Evolutionary conservation across 2,888 invertebrate genomes (phyloP).

Genomic region (Lacanobia wlatinum): DNA sequence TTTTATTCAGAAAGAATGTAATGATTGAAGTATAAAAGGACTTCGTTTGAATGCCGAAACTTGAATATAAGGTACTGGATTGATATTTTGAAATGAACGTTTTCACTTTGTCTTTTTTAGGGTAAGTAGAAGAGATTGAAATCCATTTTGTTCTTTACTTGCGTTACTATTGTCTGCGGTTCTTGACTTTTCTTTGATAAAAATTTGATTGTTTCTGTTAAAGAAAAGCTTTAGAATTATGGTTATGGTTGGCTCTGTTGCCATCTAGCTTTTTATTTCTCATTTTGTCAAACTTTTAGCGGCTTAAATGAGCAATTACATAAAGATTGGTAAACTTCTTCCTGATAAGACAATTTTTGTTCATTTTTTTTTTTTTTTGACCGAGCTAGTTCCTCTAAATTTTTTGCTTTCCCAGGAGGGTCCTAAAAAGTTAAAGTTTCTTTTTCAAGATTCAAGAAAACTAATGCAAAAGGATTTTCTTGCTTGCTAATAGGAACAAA

Average conservation of each 20-base stretch:
- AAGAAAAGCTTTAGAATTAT: conserved; percentile 52
- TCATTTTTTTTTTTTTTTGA: background rate
- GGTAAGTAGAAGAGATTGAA: conserved; percentile 57
- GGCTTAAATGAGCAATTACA: conserved; percentile 23
- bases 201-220: conserved; percentile 57
- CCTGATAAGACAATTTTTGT: background rate
- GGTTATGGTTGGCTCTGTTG: conserved; percentile 25
- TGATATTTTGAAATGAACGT: conserved; percentile 63
- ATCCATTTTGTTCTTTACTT: conserved; percentile 54
- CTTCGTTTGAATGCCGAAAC: conserved; percentile 57
- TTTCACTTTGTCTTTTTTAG: conserved; percentile 56
- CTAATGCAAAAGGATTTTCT: background rate
- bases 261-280: conserved; percentile 24
- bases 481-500: background rate
- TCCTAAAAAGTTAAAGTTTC: background rate
- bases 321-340: conserved; percentile 12
- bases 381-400: background rate
- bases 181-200: conserved; percentile 54
- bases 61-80: conserved; percentile 59
- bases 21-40: conserved; percentile 64
- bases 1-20: conserved; percentile 67
- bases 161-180: conserved; percentile 56
- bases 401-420: background rate
- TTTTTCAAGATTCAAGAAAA: background rate
- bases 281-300: conserved; percentile 24